Evolutionary conservation across 2,113 vertebrate species (phyloP), one percentile per base, ranked within the genome.

Genomic region (Eublepharis macularius): DNA sequence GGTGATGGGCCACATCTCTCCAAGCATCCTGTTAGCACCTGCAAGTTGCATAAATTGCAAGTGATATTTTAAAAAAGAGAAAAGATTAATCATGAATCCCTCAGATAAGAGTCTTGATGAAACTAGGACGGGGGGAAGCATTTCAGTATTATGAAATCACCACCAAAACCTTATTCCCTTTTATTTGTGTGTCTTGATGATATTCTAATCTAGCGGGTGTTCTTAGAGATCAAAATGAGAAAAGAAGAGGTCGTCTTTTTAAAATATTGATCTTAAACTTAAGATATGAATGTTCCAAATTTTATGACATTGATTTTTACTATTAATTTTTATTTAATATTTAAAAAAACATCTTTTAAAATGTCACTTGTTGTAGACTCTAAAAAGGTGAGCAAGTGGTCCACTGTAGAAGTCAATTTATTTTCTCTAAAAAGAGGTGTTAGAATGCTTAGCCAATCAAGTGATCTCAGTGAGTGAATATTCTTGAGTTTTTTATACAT

Each of bases 391-490:
- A 69, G 4, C 0, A 0, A 84, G 63, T 84, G 73, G 54, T 74
- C 36, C 70, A 47, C 21, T 76, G 14, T 29, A 73, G 80, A 36
- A 90, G 12, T 4, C 69, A 86, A 80, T 78, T 86, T 19, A 83
- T 82, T 90, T 86, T 76, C 29, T 65, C 82, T 86, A 0, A 13
- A 91, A 87, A 21, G 49, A 91, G 90, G 45, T 41, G 6, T 51
- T 80, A 87, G 41, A 77, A 81, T 81, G n/a, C 90, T 92, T 63
- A 80, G 34, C 88, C 86, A 87, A 80, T 80, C 81, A 86, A 89
- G 81, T 39, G 16, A 93, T 65, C 65, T 77, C 83, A 65, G 24
- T 77, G 29, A 45, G 39, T 87, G 34, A 91, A 0, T 78, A 83
- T 87, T 78, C 14, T 79, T 78, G 74, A 83, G 29, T 65, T 19